Evolutionary conservation across 2,888 invertebrate genomes (phyloP).

Genomic region (Microdon myrmicae): DNA sequence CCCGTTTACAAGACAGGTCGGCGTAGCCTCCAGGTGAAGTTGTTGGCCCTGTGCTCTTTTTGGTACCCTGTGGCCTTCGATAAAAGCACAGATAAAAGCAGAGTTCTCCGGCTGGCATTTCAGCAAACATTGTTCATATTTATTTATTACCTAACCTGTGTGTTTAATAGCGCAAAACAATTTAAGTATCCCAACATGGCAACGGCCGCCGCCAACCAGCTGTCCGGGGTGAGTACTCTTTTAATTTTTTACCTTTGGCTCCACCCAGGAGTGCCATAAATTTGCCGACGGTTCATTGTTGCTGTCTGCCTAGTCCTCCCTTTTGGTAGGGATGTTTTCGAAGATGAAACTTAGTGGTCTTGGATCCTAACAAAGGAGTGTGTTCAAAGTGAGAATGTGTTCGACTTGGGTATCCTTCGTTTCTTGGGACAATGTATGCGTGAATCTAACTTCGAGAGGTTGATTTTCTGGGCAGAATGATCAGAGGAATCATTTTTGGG

Average conservation of each 20-base stretch:
- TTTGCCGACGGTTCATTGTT: too few relatives aligned
- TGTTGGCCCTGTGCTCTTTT: slow-evolving; percentile 12
- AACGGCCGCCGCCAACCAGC: slow-evolving; percentile 8
- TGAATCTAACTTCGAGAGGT: too few relatives aligned
- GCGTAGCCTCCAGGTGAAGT: slow-evolving; percentile 30
- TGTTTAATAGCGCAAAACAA: slow-evolving; percentile 45
- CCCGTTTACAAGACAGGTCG: slow-evolving; percentile 12
- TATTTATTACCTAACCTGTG: slow-evolving; percentile 45
- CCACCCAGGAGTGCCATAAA: slow-evolving; percentile 31
- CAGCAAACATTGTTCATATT: slow-evolving; percentile 43
- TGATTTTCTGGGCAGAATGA: too few relatives aligned
- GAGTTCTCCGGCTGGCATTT: not conserved
- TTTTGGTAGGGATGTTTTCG: too few relatives aligned
- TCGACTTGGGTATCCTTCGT: too few relatives aligned
- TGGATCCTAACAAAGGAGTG: too few relatives aligned
- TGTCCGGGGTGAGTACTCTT: slow-evolving; percentile 38
- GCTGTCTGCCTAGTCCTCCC: too few relatives aligned
- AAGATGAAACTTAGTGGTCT: too few relatives aligned
- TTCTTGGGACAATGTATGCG: too few relatives aligned
- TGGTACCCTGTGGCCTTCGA: not conserved
- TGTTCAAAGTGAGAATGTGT: too few relatives aligned
- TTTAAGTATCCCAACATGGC: slow-evolving; percentile 41
- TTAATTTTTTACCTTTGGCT: slow-evolving; percentile 37
- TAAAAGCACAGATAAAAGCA: not conserved
- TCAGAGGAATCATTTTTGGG: too few relatives aligned